Evolutionary conservation across 2,113 vertebrate species (phyloP), one percentile per base, ranked within the genome.

Genomic region (Psilopsiagon aurifrons): DNA sequence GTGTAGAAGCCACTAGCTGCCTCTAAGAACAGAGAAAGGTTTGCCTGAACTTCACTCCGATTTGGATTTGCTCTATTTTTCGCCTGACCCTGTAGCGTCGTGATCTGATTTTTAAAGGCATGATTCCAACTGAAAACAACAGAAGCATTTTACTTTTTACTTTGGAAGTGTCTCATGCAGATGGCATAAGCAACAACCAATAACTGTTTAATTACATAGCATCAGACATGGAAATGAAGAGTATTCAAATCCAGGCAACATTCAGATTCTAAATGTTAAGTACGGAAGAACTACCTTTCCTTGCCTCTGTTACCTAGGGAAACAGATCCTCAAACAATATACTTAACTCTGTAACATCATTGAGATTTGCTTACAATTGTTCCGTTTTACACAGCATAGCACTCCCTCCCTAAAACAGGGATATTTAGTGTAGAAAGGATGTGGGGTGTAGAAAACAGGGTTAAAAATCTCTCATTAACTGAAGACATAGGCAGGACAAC

Each of bases 31-130:
- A 99, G 98, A 63, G 99, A 99, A 95, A 99, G 98, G 97, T 99
- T 99, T 19, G 99, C 99, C 98, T 99, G 99, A 74, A 99, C 99
- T 98, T 99, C 99, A 8, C 99, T 99, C 93, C 99, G 98, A 97
- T 99, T 99, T 49, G 99, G 99, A 98, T 99, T 99, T 97, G 99
- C 98, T 96, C 99, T 98, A 97, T 99, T 99, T 98, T 99, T 99
- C 86, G 99, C 99, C 96, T 99, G 99, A 98, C 99, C 99, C 98
- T 99, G 99, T 88, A 99, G 98, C 44, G 99, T 99, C 39, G 99
- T 99, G 97, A 99, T 99, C 98, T 99, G 99, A 98, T 99, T 99
- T 98, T 99, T 99, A 97, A 99, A 99, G 93, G 99, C 99, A 96
- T 99, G 99, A 97, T 99, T 99, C 99, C 99, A 99, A 95, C 99